Percentiles rank a stretch among this genome's conserved stretches.
phyloP scores from a whole-genome alignment of 2,888 invertebrate genomes.

The Drosophila nr. perissopoda region DNA sequence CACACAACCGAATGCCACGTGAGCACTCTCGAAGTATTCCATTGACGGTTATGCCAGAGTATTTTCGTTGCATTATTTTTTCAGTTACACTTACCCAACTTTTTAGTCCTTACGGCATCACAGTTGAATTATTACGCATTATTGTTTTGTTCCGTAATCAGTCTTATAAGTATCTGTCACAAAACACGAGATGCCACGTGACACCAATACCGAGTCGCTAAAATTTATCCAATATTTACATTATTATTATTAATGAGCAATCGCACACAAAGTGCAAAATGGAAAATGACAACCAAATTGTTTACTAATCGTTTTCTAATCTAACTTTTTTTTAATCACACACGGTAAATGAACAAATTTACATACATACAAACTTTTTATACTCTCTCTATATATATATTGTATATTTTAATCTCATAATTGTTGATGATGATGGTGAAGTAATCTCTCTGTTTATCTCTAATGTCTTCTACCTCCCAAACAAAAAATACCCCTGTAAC shows the following conservation, averaged over 20 bases:
- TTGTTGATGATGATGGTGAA: conserved; percentile 81
- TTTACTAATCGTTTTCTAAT: conserved; percentile 80
- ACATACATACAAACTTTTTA: conserved; percentile 46
- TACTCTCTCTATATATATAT: conserved; percentile 47
- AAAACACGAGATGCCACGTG: conserved; percentile 60
- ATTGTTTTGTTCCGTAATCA: conserved; percentile 36
- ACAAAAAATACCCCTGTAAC: conserved; percentile 63
- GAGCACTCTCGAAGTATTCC: conserved; percentile 20
- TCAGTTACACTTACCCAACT: conserved; percentile 28
- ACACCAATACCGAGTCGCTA: conserved; percentile 56
- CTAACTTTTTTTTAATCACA: conserved; percentile 76
- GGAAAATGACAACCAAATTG: conserved; percentile 59
- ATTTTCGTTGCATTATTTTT: conserved; percentile 29
- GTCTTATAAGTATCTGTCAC: conserved; percentile 47
- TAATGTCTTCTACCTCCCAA: conserved; percentile 68
- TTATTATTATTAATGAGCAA: conserved; percentile 28
- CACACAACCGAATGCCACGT: conserved; percentile 1
- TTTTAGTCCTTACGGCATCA: conserved; percentile 27
- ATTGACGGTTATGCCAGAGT: conserved; percentile 42
- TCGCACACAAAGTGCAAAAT: conserved; percentile 41
- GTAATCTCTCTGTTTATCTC: conserved; percentile 77
- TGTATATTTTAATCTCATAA: conserved; percentile 70
- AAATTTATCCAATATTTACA: conserved; percentile 29
- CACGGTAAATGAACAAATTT: conserved; percentile 68
- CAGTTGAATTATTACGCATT: conserved; percentile 8